phyloP scores from a whole-genome alignment of 2,797 vertebrate genomes.

The Sarcoramphus papa region DNA sequence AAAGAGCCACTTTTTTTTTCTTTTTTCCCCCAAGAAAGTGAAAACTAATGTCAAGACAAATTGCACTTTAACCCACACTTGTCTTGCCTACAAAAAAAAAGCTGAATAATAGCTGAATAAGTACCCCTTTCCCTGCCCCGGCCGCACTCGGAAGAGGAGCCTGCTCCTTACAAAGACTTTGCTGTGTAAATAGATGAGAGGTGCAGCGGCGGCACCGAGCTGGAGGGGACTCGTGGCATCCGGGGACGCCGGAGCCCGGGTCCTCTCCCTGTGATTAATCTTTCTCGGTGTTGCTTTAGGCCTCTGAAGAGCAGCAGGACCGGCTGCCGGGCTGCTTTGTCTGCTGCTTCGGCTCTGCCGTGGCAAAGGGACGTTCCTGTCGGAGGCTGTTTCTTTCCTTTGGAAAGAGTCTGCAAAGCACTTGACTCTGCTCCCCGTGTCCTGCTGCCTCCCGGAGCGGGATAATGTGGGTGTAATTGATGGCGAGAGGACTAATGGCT shows the following conservation, averaged over 20 bases:
- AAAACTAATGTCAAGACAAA: neutral
- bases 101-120: neutral
- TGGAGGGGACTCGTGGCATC: neutral
- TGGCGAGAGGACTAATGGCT: constrained; percentile 19
- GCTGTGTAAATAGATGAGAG: neutral
- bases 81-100: neutral
- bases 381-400: neutral
- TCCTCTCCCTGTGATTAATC: neutral
- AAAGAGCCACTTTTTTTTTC: neutral
- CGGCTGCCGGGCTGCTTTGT: neutral
- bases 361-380: rapidly evolving
- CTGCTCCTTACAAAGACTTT: neutral
- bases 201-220: rapidly evolving
- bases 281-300: neutral
- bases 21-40: neutral
- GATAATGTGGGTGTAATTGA: constrained; percentile 7
- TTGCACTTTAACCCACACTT: neutral
- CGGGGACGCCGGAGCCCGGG: neutral
- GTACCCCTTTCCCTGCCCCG: neutral
- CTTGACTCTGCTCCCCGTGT: neutral
- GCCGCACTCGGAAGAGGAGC: neutral
- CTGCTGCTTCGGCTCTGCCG: neutral
- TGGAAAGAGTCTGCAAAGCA: neutral
- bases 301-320: neutral
- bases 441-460: neutral